phyloP scores from a whole-genome alignment of 2,113 vertebrate genomes.

The Zeus faber region DNA sequence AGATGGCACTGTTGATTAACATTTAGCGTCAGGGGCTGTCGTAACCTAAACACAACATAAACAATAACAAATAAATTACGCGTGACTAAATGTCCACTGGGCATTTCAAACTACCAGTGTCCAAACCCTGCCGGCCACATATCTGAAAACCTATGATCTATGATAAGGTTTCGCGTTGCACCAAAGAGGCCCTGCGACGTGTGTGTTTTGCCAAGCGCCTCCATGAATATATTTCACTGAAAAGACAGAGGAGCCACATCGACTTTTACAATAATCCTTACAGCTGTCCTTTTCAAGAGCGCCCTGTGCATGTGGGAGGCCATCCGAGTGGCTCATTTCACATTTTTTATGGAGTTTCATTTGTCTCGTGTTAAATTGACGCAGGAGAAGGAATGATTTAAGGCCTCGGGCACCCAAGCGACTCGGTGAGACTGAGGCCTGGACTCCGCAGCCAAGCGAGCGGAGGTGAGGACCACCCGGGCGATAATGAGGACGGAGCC shows the following conservation, averaged over 20 bases:
- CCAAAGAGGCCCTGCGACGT: no score
- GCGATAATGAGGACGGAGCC: slow-evolving; percentile 50
- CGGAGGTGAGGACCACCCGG: neutral
- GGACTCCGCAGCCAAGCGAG: slow-evolving; percentile 33
- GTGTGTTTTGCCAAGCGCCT: no score
- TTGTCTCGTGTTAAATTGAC: neutral
- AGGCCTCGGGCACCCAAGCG: slow-evolving; percentile 11
- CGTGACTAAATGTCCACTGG: neutral
- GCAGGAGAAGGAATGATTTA: slow-evolving; percentile 18
- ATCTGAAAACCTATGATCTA: neutral
- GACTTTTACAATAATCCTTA: no score
- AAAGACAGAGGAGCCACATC: no score
- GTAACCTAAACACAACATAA: slow-evolving; percentile 5
- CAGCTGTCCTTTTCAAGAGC: no score
- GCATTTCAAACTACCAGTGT: neutral
- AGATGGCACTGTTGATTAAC: slow-evolving; percentile 44
- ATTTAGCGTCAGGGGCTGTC: slow-evolving; percentile 5
- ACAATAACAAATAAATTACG: slow-evolving; percentile 11
- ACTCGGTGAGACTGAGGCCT: slow-evolving; percentile 35
- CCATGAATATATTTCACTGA: no score
- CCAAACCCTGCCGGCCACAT: neutral
- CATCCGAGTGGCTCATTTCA: neutral
- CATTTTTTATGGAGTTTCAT: neutral
- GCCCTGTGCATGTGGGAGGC: no score
- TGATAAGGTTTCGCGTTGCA: no score